Conservation (phyloP, 2,113 vertebrate genomes). For the Marcusenius ussheri region DNA sequence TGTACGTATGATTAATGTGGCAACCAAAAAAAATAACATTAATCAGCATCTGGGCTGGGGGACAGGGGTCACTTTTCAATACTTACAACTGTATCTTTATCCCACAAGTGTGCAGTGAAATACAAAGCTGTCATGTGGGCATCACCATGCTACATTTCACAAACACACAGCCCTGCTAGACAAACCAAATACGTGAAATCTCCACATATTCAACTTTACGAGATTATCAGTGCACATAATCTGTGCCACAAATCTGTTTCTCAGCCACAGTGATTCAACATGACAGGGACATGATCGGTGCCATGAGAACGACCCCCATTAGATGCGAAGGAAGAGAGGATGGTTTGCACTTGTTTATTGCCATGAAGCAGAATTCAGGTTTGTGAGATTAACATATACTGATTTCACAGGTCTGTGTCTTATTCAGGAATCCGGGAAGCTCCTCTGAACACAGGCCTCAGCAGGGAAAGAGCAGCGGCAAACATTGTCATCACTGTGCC, state of each 20-base stretch:
- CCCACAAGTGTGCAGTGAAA: neutral
- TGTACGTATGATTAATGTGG: no score
- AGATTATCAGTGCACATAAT: neutral
- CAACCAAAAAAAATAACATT: neutral
- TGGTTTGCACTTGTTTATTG: neutral
- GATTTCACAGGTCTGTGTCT: neutral
- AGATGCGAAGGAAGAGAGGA: neutral
- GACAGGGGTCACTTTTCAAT: neutral
- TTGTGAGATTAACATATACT: neutral
- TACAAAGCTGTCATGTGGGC: neutral
- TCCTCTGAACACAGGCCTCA: neutral
- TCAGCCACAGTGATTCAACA: neutral
- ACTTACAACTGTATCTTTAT: neutral
- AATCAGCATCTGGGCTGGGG: neutral
- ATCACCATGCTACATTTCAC: neutral
- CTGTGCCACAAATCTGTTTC: neutral
- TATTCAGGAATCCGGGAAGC: neutral
- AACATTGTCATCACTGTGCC: neutral
- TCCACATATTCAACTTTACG: neutral
- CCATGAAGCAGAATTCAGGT: neutral
- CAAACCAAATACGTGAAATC: no score
- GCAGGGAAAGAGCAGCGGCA: neutral
- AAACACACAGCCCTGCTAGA: neutral
- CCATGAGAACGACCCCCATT: neutral
- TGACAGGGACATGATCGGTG: neutral